Evolutionary conservation across 2,797 vertebrate genomes (phyloP).

Genomic region (Notolepis coatsorum): DNA sequence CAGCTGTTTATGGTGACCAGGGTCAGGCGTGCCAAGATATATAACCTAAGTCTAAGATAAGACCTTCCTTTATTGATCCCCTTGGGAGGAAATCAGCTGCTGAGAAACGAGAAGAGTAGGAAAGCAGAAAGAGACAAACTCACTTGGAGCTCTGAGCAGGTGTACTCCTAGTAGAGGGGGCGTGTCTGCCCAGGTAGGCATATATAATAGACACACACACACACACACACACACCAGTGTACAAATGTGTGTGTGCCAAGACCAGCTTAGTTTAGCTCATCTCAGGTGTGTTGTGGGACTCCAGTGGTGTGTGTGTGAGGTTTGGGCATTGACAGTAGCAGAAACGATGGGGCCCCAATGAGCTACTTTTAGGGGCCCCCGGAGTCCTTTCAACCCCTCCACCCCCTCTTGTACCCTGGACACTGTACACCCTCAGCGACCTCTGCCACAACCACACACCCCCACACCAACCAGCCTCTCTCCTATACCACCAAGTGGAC

Average conservation of each 20-base stretch:
- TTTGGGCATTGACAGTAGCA: neutral
- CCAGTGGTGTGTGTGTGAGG: neutral
- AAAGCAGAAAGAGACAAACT: slow-evolving; percentile 19
- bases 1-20: slow-evolving; percentile 62
- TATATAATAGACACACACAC: neutral
- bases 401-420: neutral
- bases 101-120: too few relatives aligned
- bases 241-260: neutral
- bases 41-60: too few relatives aligned
- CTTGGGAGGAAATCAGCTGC: neutral
- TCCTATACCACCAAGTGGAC: slow-evolving; percentile 59
- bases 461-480: slow-evolving; percentile 19
- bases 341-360: slow-evolving; percentile 18
- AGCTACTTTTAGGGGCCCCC: slow-evolving; percentile 12
- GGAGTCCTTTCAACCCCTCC: neutral
- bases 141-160: slow-evolving; percentile 29
- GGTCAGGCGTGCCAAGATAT: slow-evolving; percentile 51
- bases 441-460: neutral
- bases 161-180: slow-evolving; percentile 17
- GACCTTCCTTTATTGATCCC: too few relatives aligned
- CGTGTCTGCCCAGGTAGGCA: neutral
- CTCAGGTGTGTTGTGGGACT: slow-evolving; percentile 26
- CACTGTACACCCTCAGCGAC: neutral
- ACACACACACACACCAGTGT: neutral
- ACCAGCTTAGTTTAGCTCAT: slow-evolving; percentile 15